These are phyloP conservation scores for Astur gentilis DNA, from an alignment of 2,113 vertebrate genomes.

Conservation along the genomic window DNA sequence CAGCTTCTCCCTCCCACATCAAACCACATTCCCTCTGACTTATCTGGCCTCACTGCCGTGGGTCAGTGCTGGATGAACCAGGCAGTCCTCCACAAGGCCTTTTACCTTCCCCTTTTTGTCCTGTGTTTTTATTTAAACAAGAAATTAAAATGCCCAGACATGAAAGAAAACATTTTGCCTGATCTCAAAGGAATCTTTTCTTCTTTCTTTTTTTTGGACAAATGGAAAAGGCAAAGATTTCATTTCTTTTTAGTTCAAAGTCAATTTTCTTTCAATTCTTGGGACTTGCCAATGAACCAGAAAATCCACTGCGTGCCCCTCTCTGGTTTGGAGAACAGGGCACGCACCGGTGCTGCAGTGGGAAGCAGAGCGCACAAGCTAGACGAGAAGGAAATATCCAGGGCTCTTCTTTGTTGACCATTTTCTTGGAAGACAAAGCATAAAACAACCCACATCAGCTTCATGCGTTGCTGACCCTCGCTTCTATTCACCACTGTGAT, in stretches of 20 bases:
- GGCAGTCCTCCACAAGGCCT: not conserved
- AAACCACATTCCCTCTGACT: not conserved
- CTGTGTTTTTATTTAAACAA: not conserved
- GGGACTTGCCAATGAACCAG: not conserved
- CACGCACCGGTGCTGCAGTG: fast-evolving
- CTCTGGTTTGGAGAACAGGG: fast-evolving
- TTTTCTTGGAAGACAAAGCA: not conserved
- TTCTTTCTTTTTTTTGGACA: not conserved
- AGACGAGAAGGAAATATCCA: not conserved
- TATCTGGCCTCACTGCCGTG: not conserved
- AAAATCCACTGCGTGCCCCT: not conserved
- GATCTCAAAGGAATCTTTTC: not conserved
- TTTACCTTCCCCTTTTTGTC: not conserved
- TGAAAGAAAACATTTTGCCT: not conserved
- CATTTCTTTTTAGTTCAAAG: not conserved
- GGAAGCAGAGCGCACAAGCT: not conserved
- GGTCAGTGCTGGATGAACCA: not conserved
- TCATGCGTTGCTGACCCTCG: not conserved
- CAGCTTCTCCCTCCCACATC: not conserved
- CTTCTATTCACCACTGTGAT: not conserved
- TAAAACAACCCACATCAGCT: not conserved
- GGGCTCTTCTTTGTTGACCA: not conserved
- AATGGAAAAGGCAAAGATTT: not conserved
- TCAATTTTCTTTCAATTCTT: not conserved
- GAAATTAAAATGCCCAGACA: not conserved